Evolutionary conservation across 2,113 vertebrate genomes (phyloP).

Genomic region (Cephalopholis sonnerati): DNA sequence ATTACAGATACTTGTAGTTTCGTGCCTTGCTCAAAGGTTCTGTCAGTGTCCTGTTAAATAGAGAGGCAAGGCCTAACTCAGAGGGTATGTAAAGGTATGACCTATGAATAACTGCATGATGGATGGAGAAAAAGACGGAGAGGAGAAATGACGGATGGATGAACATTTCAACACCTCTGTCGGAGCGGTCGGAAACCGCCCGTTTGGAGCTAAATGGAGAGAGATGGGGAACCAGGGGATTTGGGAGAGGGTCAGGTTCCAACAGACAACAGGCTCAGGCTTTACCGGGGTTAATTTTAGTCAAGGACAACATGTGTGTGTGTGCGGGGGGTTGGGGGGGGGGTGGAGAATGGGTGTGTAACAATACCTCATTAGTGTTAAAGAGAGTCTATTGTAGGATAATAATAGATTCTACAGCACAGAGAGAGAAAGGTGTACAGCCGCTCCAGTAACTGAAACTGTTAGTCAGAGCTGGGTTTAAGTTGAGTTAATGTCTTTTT

Average conservation of each 20-base stretch:
- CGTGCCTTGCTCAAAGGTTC: neutral
- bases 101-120: constrained; percentile 12
- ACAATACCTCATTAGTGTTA: constrained; percentile 10
- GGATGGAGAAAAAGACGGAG: neutral
- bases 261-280: constrained; percentile 31
- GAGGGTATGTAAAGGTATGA: neutral
- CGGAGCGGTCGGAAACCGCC: neutral
- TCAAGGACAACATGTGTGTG: constrained; percentile 69
- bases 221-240: constrained; percentile 39
- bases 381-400: constrained; percentile 11
- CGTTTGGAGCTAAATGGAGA: constrained; percentile 27
- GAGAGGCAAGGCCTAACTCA: neutral
- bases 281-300: constrained; percentile 76
- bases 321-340: neutral
- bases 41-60: neutral
- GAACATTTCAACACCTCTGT: constrained; percentile 25
- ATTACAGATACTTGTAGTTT: neutral
- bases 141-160: constrained; percentile 11
- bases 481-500: neutral
- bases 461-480: neutral
- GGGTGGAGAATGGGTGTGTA: neutral
- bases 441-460: neutral
- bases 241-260: constrained; percentile 67
- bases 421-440: neutral
- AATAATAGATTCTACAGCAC: neutral